Conservation (phyloP, 2,797 vertebrate species). For the Scleropages formosus region DNA sequence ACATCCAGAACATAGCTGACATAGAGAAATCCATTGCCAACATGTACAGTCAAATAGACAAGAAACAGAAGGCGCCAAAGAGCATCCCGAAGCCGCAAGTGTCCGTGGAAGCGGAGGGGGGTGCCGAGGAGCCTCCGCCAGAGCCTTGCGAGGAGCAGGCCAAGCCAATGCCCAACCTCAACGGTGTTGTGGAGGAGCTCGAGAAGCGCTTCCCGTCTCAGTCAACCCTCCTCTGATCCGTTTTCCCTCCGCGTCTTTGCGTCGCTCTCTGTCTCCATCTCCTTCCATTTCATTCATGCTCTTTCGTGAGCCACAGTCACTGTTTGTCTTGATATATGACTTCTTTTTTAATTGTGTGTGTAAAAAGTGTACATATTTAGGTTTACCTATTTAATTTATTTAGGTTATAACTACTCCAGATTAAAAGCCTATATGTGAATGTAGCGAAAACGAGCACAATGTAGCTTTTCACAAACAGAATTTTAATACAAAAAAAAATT, state of each 20-base stretch:
- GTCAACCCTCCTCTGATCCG: slow-evolving; percentile 74
- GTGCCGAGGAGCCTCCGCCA: slow-evolving; percentile 51
- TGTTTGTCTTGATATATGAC: background rate
- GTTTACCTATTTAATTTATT: background rate
- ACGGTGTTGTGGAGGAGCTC: slow-evolving; percentile 75
- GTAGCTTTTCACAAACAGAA: background rate
- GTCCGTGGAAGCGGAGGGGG: slow-evolving; percentile 54
- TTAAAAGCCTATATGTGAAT: background rate
- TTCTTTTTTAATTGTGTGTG: background rate
- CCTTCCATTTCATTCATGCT: slow-evolving; percentile 9
- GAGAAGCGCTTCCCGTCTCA: slow-evolving; percentile 81
- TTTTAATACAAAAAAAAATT: background rate
- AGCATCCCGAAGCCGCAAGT: slow-evolving; percentile 65
- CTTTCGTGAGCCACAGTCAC: background rate
- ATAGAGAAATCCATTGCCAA: slow-evolving; percentile 95
- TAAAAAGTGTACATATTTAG: background rate
- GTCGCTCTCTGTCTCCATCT: slow-evolving; percentile 19
- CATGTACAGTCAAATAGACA: slow-evolving; percentile 94
- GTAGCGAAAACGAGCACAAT: background rate
- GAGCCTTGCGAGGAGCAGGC: slow-evolving; percentile 29
- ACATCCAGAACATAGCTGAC: slow-evolving; percentile 87
- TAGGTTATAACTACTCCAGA: background rate
- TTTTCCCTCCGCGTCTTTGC: background rate
- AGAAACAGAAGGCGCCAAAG: slow-evolving; percentile 74
- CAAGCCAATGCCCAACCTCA: slow-evolving; percentile 68